These are phyloP conservation scores for Neopipo cinnamomea DNA, from an alignment of 2,113 vertebrate genomes.

Conservation along the genomic window DNA sequence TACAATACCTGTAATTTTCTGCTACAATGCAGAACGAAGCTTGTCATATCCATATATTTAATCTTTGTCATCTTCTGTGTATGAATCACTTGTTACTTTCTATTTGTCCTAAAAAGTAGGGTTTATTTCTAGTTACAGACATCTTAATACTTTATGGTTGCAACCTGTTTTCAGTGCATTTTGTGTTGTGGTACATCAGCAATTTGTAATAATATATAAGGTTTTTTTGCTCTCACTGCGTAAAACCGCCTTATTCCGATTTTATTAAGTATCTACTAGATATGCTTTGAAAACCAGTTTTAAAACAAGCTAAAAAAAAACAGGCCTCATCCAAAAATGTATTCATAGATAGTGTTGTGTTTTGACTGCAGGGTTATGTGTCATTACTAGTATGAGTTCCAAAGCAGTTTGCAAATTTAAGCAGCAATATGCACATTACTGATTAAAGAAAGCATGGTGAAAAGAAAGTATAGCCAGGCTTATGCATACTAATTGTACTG, in stretches of 20 bases:
- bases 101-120: background rate
- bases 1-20: background rate
- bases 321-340: background rate
- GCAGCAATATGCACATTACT: background rate
- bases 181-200: background rate
- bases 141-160: background rate
- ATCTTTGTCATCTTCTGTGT: background rate
- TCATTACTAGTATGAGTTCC: background rate
- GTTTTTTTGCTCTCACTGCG: background rate
- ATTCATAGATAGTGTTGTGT: background rate
- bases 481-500: background rate
- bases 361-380: background rate
- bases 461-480: background rate
- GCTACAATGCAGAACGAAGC: background rate
- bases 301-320: background rate
- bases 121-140: background rate
- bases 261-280: background rate
- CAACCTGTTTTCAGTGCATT: background rate
- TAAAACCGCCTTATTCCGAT: background rate
- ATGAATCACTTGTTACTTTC: background rate
- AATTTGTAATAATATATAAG: background rate
- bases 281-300: background rate
- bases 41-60: background rate
- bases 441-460: background rate
- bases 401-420: background rate